Evolutionary conservation across 2,888 invertebrate species (phyloP).

Genomic region (Diogma glabrata): DNA sequence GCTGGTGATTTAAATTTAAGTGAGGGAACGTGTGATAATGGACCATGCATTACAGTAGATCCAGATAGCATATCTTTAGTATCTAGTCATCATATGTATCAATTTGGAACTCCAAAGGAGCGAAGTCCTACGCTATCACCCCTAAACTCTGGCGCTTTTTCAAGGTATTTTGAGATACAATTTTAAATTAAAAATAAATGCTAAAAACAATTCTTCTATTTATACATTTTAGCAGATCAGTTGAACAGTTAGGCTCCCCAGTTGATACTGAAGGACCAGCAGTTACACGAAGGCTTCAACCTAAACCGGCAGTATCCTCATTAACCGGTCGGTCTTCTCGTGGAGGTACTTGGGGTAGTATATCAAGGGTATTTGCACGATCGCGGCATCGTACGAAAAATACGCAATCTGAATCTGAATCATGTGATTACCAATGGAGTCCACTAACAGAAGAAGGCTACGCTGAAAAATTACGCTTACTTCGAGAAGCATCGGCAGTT

Average conservation of each 20-base stretch:
- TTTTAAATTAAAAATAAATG: too few species aligned
- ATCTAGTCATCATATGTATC: conserved; percentile 38
- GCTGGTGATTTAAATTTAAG: conserved; percentile 67
- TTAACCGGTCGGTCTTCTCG: conserved; percentile 44
- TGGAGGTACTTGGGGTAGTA: conserved; percentile 79
- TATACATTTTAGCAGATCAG: conserved; percentile 33
- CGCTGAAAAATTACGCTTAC: conserved; percentile 34
- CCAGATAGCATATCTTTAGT: conserved; percentile 38
- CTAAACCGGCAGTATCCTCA: conserved; percentile 33
- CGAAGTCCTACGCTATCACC: conserved; percentile 76
- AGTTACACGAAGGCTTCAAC: conserved; percentile 34
- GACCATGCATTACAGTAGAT: conserved; percentile 37
- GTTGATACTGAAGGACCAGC: conserved; percentile 56
- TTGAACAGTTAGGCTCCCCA: conserved; percentile 71
- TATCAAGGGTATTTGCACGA: conserved; percentile 79
- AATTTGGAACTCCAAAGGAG: conserved; percentile 63
- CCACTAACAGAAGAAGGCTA: conserved; percentile 35
- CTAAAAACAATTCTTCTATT: too few species aligned
- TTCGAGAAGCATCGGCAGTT: conserved; percentile 72
- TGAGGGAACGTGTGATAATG: conserved; percentile 46
- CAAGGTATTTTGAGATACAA: conserved; percentile 43
- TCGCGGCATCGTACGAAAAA: conserved; percentile 72
- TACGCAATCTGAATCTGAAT: conserved; percentile 53
- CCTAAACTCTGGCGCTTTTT: conserved; percentile 61
- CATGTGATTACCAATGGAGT: conserved; percentile 33